Evolutionary conservation across 2,888 invertebrate species (phyloP), one percentile per base, ranked within the genome.

Genomic region (Folsomia manolachei): DNA sequence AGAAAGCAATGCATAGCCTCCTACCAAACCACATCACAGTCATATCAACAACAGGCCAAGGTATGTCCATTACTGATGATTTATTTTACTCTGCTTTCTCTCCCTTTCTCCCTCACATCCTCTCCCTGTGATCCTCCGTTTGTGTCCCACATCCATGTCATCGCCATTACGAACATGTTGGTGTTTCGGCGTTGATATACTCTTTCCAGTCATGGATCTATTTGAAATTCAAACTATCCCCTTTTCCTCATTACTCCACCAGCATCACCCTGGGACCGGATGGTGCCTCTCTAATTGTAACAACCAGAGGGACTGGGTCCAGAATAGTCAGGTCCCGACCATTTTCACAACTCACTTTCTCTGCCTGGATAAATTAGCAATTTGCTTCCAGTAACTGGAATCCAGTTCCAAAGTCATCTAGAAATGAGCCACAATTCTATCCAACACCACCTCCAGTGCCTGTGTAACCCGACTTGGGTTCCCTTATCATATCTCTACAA

Each of bases 41-140:
- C 66, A 69, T 69, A 70, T 68, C 71, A 69, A 67, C 27, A 39
- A 53, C 39, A 70, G 61, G 53, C 53, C 26, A 60, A 69, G 72
- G 67, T 67, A 69, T 76, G 75, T 76, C 78, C 80, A 80, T 80
- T 78, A 80, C 78, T 75, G 78, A 80, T 80, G 80, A 80, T 79
- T 78, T 78, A 79, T 78, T 73, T 75, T 74, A 69, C 73, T 76
- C 76, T n/a, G n/a, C 73, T 75, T 75, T 56, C 67, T 67, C 67
- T n/a, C 56, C 52, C 66, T n/a, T n/a, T n/a, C n/a, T n/a, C 39
- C 4, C 39, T 9, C 39, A 39, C 39, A 39, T 39, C 39, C 39
- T 9, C 39, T 4, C 7, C 39, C 39, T 4, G 7, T 9, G 39
- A 9, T 9, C 14, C 7, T 9, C 39, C 14, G 39, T 9, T 39